Evolutionary conservation across 2,113 vertebrate species (phyloP).

Genomic region (Solenodon paradoxus): DNA sequence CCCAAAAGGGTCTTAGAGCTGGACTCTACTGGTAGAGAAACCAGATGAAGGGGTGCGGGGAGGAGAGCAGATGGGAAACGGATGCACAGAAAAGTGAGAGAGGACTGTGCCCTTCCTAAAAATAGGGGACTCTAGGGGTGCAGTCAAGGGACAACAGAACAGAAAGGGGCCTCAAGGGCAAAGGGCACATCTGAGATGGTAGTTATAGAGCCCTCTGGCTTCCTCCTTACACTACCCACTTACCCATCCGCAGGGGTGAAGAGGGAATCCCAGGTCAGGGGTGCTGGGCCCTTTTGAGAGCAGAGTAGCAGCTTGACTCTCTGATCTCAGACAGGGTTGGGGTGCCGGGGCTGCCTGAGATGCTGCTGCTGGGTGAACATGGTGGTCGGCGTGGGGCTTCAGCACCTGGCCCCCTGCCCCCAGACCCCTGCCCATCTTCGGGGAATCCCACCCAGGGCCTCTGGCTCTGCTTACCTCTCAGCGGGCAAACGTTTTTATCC

Average conservation of each 20-base stretch:
- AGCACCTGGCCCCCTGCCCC: not conserved
- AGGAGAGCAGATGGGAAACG: rapidly evolving
- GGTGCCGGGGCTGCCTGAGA: too few species aligned
- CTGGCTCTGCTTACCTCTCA: conserved; percentile 73
- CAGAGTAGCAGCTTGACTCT: not conserved
- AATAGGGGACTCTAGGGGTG: rapidly evolving
- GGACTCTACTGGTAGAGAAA: too few species aligned
- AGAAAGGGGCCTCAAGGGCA: too few species aligned
- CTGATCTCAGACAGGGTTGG: not conserved
- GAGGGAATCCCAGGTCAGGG: not conserved
- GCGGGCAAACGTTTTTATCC: conserved; percentile 78
- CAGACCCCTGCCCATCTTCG: not conserved
- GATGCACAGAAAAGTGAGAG: too few species aligned
- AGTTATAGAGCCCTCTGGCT: not conserved
- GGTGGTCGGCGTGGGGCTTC: rapidly evolving
- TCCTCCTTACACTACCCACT: rapidly evolving
- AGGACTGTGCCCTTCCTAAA: not conserved
- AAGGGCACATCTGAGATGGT: not conserved
- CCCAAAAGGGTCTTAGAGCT: rapidly evolving
- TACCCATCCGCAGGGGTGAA: not conserved
- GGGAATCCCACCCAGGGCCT: conserved; percentile 51
- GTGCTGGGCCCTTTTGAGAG: not conserved
- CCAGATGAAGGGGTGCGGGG: rapidly evolving
- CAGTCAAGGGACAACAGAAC: rapidly evolving
- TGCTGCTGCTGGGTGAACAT: rapidly evolving